Evolutionary conservation across 1,140 invertebrate genomes (phyloP).

Genomic region (Drosophila kanapiae): DNA sequence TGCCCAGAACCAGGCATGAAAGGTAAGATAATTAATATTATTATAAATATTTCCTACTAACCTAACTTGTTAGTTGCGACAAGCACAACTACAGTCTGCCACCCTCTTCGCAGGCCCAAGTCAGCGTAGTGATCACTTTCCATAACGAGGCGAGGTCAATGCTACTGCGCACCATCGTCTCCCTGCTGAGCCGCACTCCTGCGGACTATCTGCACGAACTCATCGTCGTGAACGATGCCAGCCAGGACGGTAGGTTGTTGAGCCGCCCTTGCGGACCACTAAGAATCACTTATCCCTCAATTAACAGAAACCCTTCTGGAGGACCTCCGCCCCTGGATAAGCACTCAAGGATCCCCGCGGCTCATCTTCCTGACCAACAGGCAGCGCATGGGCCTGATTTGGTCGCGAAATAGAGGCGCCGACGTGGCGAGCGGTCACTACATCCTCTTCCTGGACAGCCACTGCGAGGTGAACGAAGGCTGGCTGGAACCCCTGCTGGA

Average conservation of each 20-base stretch:
- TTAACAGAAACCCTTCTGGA: conserved; percentile 41
- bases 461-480: conserved; percentile 90
- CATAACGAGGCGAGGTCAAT: conserved; percentile 95
- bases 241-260: conserved; percentile 87
- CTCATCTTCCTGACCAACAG: conserved; percentile 87
- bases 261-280: not conserved
- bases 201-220: conserved; percentile 93
- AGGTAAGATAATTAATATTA: conserved; percentile 27
- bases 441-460: conserved; percentile 93
- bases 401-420: conserved; percentile 90
- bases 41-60: not conserved
- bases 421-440: conserved; percentile 89
- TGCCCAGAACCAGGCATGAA: conserved; percentile 55
- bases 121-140: conserved; percentile 92
- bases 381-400: conserved; percentile 91
- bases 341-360: conserved; percentile 41
- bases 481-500: conserved; percentile 90
- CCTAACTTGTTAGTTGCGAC: conserved; percentile 28
- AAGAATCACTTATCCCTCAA: not conserved
- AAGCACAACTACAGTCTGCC: conserved; percentile 29
- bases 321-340: conserved; percentile 86
- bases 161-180: conserved; percentile 89
- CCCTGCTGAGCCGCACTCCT: conserved; percentile 93
- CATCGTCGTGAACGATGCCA: conserved; percentile 96
- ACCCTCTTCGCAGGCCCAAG: conserved; percentile 67